Conservation (phyloP, 1,140 invertebrate genomes). For the Drosophila kohkoa region DNA sequence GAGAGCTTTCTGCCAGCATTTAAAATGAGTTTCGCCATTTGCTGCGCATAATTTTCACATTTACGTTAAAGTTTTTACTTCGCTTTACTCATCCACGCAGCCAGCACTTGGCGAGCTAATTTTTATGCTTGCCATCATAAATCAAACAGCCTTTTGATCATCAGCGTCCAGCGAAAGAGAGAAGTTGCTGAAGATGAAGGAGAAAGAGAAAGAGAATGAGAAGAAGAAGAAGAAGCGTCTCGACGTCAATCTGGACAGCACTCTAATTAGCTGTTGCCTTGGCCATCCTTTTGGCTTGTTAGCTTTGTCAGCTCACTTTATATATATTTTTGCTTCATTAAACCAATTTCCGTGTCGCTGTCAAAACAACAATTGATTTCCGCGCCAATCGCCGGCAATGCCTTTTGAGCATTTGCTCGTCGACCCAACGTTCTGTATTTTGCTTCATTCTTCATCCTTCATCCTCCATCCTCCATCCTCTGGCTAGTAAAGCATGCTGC, state of each 20-base stretch:
- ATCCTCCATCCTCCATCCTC: neutral
- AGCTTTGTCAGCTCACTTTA: constrained; percentile 74
- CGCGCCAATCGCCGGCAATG: constrained; percentile 71
- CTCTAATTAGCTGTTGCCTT: constrained; percentile 73
- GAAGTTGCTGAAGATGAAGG: neutral
- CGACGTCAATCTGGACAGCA: constrained; percentile 68
- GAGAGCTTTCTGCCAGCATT: constrained; percentile 50
- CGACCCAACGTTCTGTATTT: neutral
- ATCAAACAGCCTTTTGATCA: constrained; percentile 81
- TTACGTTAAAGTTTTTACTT: constrained; percentile 66
- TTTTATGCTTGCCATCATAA: constrained; percentile 75
- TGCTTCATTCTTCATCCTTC: neutral
- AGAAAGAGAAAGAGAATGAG: neutral
- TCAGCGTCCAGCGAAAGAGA: constrained; percentile 35
- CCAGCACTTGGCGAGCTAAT: constrained; percentile 56
- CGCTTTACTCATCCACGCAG: constrained; percentile 14
- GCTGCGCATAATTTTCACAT: constrained; percentile 75
- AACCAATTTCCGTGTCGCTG: constrained; percentile 83
- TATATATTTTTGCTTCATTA: constrained; percentile 83
- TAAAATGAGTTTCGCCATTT: constrained; percentile 73
- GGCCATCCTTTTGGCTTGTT: constrained; percentile 67
- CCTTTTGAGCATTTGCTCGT: constrained; percentile 47
- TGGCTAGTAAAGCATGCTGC: constrained; percentile 27
- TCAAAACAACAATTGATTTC: constrained; percentile 84
- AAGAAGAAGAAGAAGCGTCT: constrained; percentile 14